These are phyloP conservation scores for Coremacera marginata DNA, from an alignment of 2,888 invertebrate species.

Conservation along the genomic window DNA sequence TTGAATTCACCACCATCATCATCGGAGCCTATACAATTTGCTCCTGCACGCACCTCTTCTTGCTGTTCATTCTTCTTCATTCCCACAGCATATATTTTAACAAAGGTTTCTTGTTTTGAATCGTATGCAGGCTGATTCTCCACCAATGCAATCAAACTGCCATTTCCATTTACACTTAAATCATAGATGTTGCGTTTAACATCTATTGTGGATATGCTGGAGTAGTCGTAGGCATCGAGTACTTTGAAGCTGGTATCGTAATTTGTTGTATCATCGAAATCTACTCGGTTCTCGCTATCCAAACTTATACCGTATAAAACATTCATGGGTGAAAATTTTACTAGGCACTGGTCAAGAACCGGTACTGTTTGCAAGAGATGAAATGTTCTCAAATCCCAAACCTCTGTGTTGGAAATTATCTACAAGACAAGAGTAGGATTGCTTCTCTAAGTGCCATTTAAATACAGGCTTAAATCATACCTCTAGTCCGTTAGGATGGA, in stretches of 20 bases:
- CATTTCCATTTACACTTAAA: constrained; percentile 84
- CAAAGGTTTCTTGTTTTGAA: constrained; percentile 88
- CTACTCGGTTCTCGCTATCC: constrained; percentile 78
- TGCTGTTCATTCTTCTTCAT: constrained; percentile 88
- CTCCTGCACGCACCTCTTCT: constrained; percentile 75
- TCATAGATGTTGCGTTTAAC: constrained; percentile 91
- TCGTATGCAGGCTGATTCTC: constrained; percentile 90
- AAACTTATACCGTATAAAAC: constrained; percentile 89
- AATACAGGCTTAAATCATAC: constrained; percentile 67
- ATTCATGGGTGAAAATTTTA: constrained; percentile 88
- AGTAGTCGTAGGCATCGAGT: constrained; percentile 93
- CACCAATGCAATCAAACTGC: constrained; percentile 90
- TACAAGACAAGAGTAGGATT: constrained; percentile 59
- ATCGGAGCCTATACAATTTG: constrained; percentile 36
- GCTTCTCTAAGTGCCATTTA: not conserved
- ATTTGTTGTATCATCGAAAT: constrained; percentile 79
- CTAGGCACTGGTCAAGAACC: constrained; percentile 88
- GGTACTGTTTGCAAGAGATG: constrained; percentile 94
- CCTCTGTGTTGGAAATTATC: constrained; percentile 97
- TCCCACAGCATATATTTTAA: constrained; percentile 93
- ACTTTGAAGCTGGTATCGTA: constrained; percentile 96
- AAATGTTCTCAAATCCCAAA: constrained; percentile 97
- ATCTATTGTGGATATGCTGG: constrained; percentile 94
- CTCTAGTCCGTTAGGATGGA: constrained; percentile 96
- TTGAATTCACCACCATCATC: constrained; percentile 45